phyloP scores from a whole-genome alignment of 2,888 invertebrate genomes.

The Lobophora halterata region DNA sequence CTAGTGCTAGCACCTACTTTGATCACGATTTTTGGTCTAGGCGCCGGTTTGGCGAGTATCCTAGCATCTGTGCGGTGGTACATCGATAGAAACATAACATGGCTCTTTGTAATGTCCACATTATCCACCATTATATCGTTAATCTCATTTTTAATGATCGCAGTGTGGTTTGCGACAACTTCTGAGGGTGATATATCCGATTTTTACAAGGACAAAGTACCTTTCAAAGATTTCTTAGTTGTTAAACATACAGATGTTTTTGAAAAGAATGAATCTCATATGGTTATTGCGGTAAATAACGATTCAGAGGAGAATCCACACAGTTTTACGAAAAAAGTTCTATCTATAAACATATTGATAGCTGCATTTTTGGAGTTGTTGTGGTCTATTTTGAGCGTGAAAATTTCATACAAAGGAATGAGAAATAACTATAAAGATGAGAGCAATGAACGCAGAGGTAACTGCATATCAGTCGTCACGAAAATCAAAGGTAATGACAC shows the following conservation, averaged over 20 bases:
- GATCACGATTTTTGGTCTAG: constrained; percentile 73
- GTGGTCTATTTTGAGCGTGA: constrained; percentile 82
- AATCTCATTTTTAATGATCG: constrained; percentile 61
- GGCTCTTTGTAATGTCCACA: constrained; percentile 80
- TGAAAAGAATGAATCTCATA: constrained; percentile 60
- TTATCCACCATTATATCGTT: constrained; percentile 77
- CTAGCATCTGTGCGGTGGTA: constrained; percentile 85
- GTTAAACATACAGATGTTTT: constrained; percentile 62
- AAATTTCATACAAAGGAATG: constrained; percentile 83
- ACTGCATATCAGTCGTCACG: constrained; percentile 76
- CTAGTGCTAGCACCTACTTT: constrained; percentile 74
- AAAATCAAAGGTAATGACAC: constrained; percentile 78
- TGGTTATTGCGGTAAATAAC: constrained; percentile 54
- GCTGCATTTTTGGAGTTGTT: constrained; percentile 79
- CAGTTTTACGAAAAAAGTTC: constrained; percentile 65
- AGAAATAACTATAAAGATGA: constrained; percentile 81
- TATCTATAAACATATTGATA: constrained; percentile 82
- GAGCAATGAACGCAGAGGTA: constrained; percentile 63
- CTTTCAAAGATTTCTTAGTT: constrained; percentile 60
- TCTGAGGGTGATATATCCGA: constrained; percentile 58
- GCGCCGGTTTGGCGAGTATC: constrained; percentile 77
- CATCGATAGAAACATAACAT: constrained; percentile 83
- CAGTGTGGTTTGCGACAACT: constrained; percentile 64
- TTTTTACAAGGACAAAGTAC: constrained; percentile 65
- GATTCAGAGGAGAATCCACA: constrained; percentile 43